phyloP scores from a whole-genome alignment of 2,888 invertebrate genomes.

The Allacma fusca region DNA sequence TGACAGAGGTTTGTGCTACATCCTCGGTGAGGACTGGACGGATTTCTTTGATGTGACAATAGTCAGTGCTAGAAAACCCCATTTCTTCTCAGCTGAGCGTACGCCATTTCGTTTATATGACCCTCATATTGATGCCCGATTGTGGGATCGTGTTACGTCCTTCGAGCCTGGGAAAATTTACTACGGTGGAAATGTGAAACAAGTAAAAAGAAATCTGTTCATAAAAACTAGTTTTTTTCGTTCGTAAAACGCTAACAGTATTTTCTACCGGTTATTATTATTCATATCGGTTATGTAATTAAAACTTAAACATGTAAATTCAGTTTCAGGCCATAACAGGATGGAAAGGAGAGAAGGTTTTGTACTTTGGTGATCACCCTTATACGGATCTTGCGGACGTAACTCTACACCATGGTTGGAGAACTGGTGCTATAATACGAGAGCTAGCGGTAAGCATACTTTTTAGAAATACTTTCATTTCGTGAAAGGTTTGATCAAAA shows the following conservation, averaged over 20 bases:
- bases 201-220: slow-evolving; percentile 64
- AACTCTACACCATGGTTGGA: slow-evolving; percentile 85
- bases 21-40: slow-evolving; percentile 88
- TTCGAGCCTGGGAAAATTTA: slow-evolving; percentile 90
- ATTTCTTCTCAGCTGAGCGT: slow-evolving; percentile 87
- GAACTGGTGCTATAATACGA: slow-evolving; percentile 96
- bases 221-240: too few relatives aligned
- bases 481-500: too few relatives aligned
- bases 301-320: too few relatives aligned
- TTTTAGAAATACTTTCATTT: too few relatives aligned
- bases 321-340: slow-evolving; percentile 85
- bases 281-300: too few relatives aligned
- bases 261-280: too few relatives aligned
- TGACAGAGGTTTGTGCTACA: slow-evolving; percentile 87
- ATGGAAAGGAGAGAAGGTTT: slow-evolving; percentile 89
- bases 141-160: slow-evolving; percentile 89
- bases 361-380: slow-evolving; percentile 98
- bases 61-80: slow-evolving; percentile 93
- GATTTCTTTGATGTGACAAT: slow-evolving; percentile 93
- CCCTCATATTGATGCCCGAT: slow-evolving; percentile 78
- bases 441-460: slow-evolving; percentile 82
- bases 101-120: slow-evolving; percentile 91
- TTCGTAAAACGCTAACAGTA: too few relatives aligned
- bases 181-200: slow-evolving; percentile 92
- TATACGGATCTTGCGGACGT: slow-evolving; percentile 97